phyloP scores from a whole-genome alignment of 2,113 vertebrate genomes.

The Ovis canadensis region DNA sequence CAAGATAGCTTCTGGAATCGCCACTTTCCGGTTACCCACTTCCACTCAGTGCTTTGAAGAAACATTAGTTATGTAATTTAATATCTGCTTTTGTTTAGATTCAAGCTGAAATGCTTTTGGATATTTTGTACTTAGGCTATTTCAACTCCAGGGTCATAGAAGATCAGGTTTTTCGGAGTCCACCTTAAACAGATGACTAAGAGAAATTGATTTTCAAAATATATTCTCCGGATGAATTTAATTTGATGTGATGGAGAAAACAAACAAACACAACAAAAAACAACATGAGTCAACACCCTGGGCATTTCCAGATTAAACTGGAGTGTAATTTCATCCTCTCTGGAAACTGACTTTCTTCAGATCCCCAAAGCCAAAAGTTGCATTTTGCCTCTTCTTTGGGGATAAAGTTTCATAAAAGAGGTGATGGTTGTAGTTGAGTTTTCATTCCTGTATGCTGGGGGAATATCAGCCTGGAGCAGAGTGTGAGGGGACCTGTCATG shows the following conservation, averaged over 20 bases:
- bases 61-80: background rate
- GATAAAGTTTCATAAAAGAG: background rate
- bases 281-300: background rate
- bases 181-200: background rate
- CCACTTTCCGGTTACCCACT: background rate
- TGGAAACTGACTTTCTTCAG: background rate
- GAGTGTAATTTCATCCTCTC: background rate
- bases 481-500: background rate
- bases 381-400: background rate
- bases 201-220: constrained; percentile 2
- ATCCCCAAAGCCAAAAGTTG: background rate
- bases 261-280: background rate
- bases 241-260: background rate
- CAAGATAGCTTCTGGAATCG: background rate
- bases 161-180: background rate
- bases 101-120: background rate
- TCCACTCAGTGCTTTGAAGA: background rate
- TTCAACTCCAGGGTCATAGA: background rate
- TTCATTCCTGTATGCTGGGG: background rate
- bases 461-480: background rate
- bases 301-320: background rate
- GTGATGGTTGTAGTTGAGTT: background rate
- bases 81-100: background rate
- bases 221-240: background rate
- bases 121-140: background rate